Evolutionary conservation across 2,113 vertebrate genomes (phyloP).

Genomic region (Aspiorhynchus laticeps): DNA sequence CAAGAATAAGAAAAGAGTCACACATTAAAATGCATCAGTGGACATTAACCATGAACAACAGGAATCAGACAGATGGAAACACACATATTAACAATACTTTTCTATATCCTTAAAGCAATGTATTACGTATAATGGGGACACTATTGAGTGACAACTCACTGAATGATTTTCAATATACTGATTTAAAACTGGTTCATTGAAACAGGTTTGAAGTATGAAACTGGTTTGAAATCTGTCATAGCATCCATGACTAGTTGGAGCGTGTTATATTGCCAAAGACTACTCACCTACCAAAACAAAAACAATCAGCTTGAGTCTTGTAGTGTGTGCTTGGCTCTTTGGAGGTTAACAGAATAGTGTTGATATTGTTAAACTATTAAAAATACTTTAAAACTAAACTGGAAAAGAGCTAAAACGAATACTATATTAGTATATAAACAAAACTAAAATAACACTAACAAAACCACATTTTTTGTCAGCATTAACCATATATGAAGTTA

Average conservation of each 20-base stretch:
- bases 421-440: background rate
- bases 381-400: background rate
- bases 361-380: background rate
- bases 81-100: background rate
- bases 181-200: background rate
- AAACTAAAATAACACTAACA: background rate
- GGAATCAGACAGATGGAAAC: background rate
- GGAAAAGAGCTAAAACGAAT: background rate
- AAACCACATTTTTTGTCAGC: background rate
- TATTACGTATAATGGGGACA: background rate
- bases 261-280: background rate
- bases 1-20: conserved; percentile 12
- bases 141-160: background rate
- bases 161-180: background rate
- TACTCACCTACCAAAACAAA: background rate
- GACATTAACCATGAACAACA: background rate
- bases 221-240: background rate
- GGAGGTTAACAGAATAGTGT: background rate
- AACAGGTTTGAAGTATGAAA: background rate
- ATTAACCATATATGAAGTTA: background rate
- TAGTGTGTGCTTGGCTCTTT: background rate
- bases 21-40: background rate
- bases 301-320: background rate
- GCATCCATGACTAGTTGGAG: background rate
- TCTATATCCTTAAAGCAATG: background rate